Base-by-base conservation (phyloP, 2,888 invertebrate genomes). In the Mimachlamys varia region DNA sequence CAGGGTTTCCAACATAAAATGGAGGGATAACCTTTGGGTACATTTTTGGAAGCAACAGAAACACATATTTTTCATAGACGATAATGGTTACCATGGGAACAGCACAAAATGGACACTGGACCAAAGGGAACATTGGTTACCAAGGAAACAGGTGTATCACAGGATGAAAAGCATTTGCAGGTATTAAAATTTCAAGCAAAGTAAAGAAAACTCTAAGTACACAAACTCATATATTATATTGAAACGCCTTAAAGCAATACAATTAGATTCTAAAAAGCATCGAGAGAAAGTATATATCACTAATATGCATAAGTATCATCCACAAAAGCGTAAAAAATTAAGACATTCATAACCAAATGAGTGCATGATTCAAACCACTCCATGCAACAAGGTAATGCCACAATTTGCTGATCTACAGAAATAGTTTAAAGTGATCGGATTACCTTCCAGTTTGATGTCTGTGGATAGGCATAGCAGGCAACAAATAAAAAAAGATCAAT, bases 361-460 rank as follows among this genome's bases (percentile, higher is more conserved):
- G 76, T 76, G 76, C 76, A 27, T 27, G 76, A 76, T 76, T 27
- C 22, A 76, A 19, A 76, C 76, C 76, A 76, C 76, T 76, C 12
- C 76, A 76, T 76, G 76, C 76, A 33, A 76, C 76, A 58, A 19
- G n/a, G 19, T 58, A 58, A n/a, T 76, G 76, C 33, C 5, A 76
- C 76, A 33, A 33, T 27, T 76, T 17, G 62, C 76, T 76, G 22
- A 33, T 76, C 76, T 76, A 76, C 76, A 76, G 76, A 33, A 76
- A 76, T 27, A 76, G 58, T 76, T 76, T 76, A 76, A 76, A 76
- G 76, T 76, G 76, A 76, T 0, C 76, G 27, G 49, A 76, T 94
- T 95, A 95, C 95, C 95, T 95, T 95, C 95, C 91, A 94, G 92
- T 92, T 94, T 94, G 94, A 95, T 94, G 89, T 95, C 95, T 95